Percentiles rank a stretch among this genome's conserved stretches.
phyloP scores from a whole-genome alignment of 92 coral and sea anemone genomes.

The Paragorgia papillata region DNA sequence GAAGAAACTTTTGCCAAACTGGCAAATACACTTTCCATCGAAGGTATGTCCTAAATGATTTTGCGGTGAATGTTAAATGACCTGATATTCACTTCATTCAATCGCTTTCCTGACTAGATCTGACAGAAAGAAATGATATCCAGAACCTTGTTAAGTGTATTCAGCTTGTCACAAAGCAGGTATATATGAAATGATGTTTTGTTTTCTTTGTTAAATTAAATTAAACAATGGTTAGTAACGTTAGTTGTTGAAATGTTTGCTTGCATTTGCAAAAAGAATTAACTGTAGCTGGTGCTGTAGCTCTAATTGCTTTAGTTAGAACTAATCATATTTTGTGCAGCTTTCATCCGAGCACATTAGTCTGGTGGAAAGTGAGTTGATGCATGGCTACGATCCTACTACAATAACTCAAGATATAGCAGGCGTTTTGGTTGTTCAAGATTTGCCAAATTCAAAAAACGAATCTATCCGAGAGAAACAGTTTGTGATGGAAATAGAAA shows the following conservation, averaged over 20 bases:
- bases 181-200: background rate
- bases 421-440: conserved; percentile 45
- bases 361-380: conserved; percentile 79
- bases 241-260: no score
- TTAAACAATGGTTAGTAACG: no score
- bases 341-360: conserved; percentile 66
- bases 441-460: background rate
- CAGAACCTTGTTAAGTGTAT: conserved; percentile 24
- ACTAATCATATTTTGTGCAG: no score
- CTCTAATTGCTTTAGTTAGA: no score
- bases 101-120: conserved; percentile 32
- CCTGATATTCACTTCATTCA: background rate
- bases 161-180: conserved; percentile 28
- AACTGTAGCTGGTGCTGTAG: no score
- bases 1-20: conserved; percentile 52
- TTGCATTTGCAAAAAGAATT: no score
- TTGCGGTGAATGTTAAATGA: background rate
- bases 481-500: conserved; percentile 30
- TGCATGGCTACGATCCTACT: conserved; percentile 76
- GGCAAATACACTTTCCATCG: conserved; percentile 51
- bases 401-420: conserved; percentile 83
- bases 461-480: background rate
- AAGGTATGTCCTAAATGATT: conserved; percentile 18
- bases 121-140: conserved; percentile 19
- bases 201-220: background rate